phyloP scores from a whole-genome alignment of 2,797 vertebrate genomes.

The Masticophis lateralis region DNA sequence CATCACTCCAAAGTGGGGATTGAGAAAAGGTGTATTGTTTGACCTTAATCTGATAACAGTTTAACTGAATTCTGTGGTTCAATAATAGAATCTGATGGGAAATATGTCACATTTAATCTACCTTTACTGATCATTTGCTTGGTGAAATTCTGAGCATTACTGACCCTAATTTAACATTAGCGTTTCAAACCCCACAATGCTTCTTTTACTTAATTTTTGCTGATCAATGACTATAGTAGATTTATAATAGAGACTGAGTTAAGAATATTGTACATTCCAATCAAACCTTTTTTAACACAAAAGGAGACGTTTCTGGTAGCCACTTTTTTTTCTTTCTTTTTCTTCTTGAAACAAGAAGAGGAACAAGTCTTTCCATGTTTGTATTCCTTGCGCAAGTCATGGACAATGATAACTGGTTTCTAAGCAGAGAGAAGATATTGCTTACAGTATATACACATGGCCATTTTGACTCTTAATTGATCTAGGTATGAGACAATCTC shows the following conservation, averaged over 20 bases:
- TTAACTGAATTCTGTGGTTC: not conserved
- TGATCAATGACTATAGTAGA: not conserved
- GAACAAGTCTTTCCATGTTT: conserved; percentile 72
- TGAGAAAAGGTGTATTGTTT: not conserved
- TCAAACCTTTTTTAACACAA: conserved; percentile 87
- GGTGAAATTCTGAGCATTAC: not conserved
- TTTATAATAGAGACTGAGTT: not conserved
- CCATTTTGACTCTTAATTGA: not conserved
- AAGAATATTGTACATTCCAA: not conserved
- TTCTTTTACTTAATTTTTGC: not conserved
- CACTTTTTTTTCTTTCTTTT: conserved; percentile 75
- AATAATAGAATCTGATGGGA: not conserved
- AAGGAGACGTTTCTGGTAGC: conserved; percentile 86
- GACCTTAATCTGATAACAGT: not conserved
- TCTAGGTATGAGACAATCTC: not conserved
- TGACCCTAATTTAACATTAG: not conserved
- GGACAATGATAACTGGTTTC: conserved; percentile 85
- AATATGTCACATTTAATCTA: not conserved
- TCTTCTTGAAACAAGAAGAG: conserved; percentile 73
- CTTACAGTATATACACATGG: not conserved
- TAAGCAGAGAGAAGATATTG: conserved; percentile 45
- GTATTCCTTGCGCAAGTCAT: conserved; percentile 84
- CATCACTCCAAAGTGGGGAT: not conserved
- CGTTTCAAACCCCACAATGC: not conserved
- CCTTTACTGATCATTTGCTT: not conserved